Evolutionary conservation across 2,888 invertebrate genomes (phyloP).

Genomic region (Chymomyza fuscimana): DNA sequence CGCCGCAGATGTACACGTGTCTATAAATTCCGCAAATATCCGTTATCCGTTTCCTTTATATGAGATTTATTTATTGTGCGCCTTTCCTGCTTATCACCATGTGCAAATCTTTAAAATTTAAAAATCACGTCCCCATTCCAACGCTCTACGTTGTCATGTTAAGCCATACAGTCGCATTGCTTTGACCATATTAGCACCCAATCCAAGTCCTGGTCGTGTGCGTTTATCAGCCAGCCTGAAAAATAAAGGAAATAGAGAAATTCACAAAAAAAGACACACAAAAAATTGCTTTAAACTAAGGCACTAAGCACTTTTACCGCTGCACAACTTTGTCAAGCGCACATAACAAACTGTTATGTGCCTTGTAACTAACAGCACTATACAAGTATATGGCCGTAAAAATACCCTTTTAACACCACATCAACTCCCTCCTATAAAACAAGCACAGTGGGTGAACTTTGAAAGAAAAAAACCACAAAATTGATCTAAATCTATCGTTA

Average conservation of each 20-base stretch:
- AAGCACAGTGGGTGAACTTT: slow-evolving; percentile 34
- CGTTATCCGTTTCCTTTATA: slow-evolving; percentile 68
- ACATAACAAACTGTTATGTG: slow-evolving; percentile 74
- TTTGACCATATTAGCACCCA: slow-evolving; percentile 74
- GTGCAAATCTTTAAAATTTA: slow-evolving; percentile 65
- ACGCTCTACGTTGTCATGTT: slow-evolving; percentile 26
- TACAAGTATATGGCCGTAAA: slow-evolving; percentile 38
- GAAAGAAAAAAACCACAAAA: not conserved
- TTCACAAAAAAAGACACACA: slow-evolving; percentile 24
- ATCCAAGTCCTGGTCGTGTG: slow-evolving; percentile 32
- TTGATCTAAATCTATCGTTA: no score
- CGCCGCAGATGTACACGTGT: slow-evolving; percentile 58
- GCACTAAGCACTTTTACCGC: slow-evolving; percentile 66
- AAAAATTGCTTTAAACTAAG: slow-evolving; percentile 71
- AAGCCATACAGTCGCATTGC: slow-evolving; percentile 39
- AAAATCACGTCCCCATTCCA: slow-evolving; percentile 19
- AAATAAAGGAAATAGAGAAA: not conserved
- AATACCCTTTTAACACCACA: slow-evolving; percentile 51
- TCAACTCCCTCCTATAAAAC: slow-evolving; percentile 9
- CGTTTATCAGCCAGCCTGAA: slow-evolving; percentile 48
- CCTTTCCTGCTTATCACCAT: slow-evolving; percentile 50
- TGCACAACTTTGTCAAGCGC: slow-evolving; percentile 72
- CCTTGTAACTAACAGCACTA: slow-evolving; percentile 61
- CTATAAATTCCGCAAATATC: slow-evolving; percentile 69
- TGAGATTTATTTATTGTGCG: slow-evolving; percentile 58